These are phyloP conservation scores for Heteromurus nitidus DNA, from an alignment of 2,888 invertebrate genomes.

Conservation along the genomic window DNA sequence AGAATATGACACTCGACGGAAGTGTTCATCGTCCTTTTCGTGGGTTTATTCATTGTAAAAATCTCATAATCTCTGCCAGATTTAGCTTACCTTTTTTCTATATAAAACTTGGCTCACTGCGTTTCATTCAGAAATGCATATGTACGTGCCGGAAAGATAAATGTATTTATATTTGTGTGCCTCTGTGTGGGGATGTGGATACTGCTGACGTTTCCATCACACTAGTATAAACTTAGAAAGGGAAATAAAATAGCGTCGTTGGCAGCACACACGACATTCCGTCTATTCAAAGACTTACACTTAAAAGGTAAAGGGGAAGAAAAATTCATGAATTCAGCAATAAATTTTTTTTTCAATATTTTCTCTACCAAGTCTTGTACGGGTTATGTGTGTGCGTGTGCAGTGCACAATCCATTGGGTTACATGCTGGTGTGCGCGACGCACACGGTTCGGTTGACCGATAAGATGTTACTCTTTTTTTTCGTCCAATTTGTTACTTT, in stretches of 20 bases:
- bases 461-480: constrained; percentile 24
- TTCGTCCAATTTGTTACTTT: constrained; percentile 4
- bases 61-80: constrained; percentile 61
- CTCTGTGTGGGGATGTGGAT: too few species aligned
- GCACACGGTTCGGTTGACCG: constrained; percentile 34
- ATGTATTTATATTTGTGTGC: too few species aligned
- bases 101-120: too few species aligned
- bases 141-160: too few species aligned
- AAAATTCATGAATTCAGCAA: constrained; percentile 73
- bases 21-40: constrained; percentile 57
- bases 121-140: too few species aligned
- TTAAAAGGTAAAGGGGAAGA: constrained; percentile 40
- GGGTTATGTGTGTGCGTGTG: constrained; percentile 65
- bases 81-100: constrained; percentile 52
- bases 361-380: too few species aligned
- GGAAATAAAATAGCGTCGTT: constrained; percentile 14
- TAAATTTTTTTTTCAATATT: constrained; percentile 74
- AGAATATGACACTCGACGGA: constrained; percentile 70
- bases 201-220: too few species aligned
- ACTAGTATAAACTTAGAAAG: not conserved
- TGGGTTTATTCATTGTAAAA: constrained; percentile 63
- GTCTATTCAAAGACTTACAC: constrained; percentile 35
- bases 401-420: constrained; percentile 42
- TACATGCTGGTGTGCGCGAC: constrained; percentile 37
- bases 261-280: constrained; percentile 37